phyloP scores from a whole-genome alignment of 2,113 vertebrate genomes.

The Psephotus haematonotus region DNA sequence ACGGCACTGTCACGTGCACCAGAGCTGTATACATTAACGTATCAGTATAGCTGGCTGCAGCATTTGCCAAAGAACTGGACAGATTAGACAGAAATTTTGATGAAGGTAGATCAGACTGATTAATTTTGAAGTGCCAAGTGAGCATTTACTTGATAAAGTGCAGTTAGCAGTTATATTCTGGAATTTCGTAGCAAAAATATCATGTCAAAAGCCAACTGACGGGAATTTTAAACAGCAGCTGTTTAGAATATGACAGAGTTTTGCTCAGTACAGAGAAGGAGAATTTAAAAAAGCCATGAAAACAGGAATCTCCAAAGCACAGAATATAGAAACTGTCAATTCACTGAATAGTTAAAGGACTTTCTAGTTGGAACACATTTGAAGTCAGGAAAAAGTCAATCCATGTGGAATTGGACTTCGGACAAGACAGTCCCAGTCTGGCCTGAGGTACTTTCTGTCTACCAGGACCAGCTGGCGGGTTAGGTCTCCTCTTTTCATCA shows the following conservation, averaged over 20 bases:
- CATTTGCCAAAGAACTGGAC: background rate
- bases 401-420: fast-evolving
- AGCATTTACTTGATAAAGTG: background rate
- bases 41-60: background rate
- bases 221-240: slow-evolving; percentile 1
- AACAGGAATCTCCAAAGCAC: background rate
- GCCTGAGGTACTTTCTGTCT: background rate
- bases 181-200: slow-evolving; percentile 13
- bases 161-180: background rate
- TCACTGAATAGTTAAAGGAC: background rate
- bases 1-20: no score
- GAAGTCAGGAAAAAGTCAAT: background rate
- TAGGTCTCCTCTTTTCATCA: background rate
- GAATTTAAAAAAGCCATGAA: background rate
- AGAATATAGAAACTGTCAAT: background rate
- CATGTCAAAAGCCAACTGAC: background rate
- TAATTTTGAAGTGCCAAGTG: background rate
- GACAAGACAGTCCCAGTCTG: fast-evolving
- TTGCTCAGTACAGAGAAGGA: background rate
- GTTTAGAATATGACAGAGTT: background rate
- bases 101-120: background rate
- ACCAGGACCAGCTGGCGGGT: no score
- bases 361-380: background rate
- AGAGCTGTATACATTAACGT: background rate
- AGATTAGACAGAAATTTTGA: background rate